A percentile compares a stretch with the other conserved stretches of the same genome.
These are phyloP conservation scores for Taurulus bubalis DNA, from an alignment of 2,113 vertebrate species.

Conservation along the genomic window DNA sequence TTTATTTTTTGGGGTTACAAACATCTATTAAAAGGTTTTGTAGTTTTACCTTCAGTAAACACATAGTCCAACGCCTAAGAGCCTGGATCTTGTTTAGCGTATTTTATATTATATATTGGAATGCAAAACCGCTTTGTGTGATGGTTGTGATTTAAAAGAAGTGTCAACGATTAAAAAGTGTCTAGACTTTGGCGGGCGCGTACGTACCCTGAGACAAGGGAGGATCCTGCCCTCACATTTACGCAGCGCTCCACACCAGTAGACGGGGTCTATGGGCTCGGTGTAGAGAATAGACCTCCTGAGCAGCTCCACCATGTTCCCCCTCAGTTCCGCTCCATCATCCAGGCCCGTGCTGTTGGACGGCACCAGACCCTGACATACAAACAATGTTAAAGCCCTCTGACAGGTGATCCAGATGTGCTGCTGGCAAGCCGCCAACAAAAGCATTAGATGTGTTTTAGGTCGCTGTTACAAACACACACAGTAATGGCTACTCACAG, in stretches of 20 bases:
- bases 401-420: background rate
- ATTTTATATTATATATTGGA: background rate
- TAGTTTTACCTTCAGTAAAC: background rate
- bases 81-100: background rate
- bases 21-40: background rate
- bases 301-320: constrained; percentile 77
- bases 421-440: background rate
- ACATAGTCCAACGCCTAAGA: background rate
- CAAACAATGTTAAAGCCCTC: background rate
- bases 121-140: constrained; percentile 3
- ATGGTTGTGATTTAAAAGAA: background rate
- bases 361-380: constrained; percentile 62
- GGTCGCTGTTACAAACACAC: background rate
- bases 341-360: constrained; percentile 70
- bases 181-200: background rate
- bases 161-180: background rate
- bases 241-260: constrained; percentile 74
- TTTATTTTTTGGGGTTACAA: background rate
- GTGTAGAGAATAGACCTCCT: constrained; percentile 65
- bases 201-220: constrained; percentile 79
- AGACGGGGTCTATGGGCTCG: constrained; percentile 71
- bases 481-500: constrained; percentile 70
- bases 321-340: constrained; percentile 48
- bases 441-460: background rate
- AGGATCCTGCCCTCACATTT: constrained; percentile 75